Evolutionary conservation across 2,113 vertebrate species (phyloP).

Genomic region (Benitochromis conjunctus): DNA sequence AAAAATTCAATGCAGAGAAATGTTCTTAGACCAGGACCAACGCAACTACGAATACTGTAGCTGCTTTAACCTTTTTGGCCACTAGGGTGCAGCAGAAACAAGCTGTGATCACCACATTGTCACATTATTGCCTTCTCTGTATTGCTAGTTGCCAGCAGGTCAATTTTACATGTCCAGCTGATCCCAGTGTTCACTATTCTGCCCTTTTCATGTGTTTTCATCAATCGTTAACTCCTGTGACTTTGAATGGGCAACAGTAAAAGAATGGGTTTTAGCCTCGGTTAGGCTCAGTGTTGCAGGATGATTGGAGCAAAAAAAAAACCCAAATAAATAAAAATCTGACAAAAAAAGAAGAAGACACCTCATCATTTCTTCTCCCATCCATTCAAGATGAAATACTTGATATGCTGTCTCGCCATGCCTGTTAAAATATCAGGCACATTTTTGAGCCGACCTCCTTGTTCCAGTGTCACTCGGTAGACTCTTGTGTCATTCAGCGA

Average conservation of each 20-base stretch:
- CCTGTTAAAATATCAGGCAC: background rate
- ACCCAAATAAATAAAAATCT: background rate
- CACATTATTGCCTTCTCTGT: background rate
- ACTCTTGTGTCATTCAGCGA: slow-evolving; percentile 49
- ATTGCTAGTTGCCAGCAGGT: background rate
- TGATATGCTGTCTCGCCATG: background rate
- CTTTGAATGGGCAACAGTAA: background rate
- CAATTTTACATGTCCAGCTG: background rate
- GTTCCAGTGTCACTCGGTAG: background rate
- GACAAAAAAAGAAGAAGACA: background rate
- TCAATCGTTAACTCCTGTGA: background rate
- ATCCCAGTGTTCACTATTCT: background rate
- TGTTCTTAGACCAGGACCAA: background rate
- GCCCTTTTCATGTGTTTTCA: rapidly evolving
- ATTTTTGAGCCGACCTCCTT: background rate
- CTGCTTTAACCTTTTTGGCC: background rate
- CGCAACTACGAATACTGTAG: rapidly evolving
- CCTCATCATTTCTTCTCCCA: background rate
- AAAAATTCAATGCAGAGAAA: background rate
- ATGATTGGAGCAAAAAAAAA: rapidly evolving
- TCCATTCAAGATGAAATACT: background rate
- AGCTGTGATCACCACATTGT: background rate
- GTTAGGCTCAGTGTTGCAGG: background rate
- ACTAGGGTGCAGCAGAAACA: background rate
- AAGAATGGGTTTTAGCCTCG: background rate